Evolutionary conservation across 2,797 vertebrate genomes (phyloP).

Genomic region (Diplodus sargus): DNA sequence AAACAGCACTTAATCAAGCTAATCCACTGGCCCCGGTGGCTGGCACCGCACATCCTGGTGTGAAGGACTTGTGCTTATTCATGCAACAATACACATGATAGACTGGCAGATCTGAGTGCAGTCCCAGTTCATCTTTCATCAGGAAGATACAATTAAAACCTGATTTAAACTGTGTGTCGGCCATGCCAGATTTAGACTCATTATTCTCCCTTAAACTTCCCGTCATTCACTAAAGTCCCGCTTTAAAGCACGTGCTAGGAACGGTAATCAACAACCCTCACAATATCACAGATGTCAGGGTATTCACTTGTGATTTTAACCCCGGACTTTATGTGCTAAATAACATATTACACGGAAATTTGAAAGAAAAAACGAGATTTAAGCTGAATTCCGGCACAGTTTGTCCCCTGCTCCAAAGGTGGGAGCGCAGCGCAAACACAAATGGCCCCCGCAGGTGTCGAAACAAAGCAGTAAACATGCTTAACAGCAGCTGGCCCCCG

Average conservation of each 20-base stretch:
- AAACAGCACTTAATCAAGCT: constrained; percentile 67
- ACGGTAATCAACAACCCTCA: neutral
- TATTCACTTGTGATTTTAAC: neutral
- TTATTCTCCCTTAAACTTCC: neutral
- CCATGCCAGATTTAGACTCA: neutral
- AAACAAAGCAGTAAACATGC: constrained; percentile 80
- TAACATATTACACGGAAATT: neutral
- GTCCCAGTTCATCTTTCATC: neutral
- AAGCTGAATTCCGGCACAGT: constrained; percentile 8
- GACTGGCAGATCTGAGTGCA: constrained; percentile 20
- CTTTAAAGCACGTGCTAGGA: neutral
- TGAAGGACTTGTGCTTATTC: constrained; percentile 39
- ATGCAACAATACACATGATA: constrained; percentile 44
- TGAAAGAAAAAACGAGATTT: neutral
- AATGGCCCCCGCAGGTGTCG: constrained; percentile 82
- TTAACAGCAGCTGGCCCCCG: constrained; percentile 61
- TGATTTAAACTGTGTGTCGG: neutral
- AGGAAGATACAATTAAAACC: neutral
- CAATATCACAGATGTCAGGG: neutral
- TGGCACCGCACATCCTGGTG: constrained; percentile 53
- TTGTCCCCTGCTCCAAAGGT: constrained; percentile 66
- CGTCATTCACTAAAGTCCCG: neutral
- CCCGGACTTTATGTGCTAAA: neutral
- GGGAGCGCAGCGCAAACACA: constrained; percentile 73
- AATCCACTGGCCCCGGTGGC: constrained; percentile 52